Evolutionary conservation across 2,113 vertebrate genomes (phyloP).

Genomic region (Rhynchomys soricoides): DNA sequence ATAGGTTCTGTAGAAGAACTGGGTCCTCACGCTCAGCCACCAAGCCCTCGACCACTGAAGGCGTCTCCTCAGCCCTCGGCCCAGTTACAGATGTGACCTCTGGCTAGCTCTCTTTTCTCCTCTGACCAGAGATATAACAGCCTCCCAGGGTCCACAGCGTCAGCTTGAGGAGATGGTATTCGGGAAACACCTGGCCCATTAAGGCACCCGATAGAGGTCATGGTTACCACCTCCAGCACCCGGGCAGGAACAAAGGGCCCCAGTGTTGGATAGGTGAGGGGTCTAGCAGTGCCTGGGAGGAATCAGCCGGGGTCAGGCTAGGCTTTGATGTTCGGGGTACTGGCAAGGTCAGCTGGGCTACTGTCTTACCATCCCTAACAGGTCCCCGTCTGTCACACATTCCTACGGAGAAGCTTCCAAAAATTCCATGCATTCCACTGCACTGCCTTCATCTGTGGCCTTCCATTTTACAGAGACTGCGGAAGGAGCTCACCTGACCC

Average conservation of each 20-base stretch:
- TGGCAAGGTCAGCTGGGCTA: neutral
- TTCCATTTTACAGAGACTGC: neutral
- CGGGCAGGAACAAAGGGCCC: neutral
- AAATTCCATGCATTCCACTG: constrained; percentile 66
- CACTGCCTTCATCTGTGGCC: neutral
- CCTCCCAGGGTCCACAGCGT: neutral
- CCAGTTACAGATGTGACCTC: neutral
- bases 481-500: neutral
- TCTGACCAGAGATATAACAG: neutral
- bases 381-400: constrained; percentile 56
- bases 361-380: neutral
- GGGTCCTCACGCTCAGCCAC: too few species aligned
- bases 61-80: neutral
- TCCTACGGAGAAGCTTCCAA: constrained; percentile 46
- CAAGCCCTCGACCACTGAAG: neutral
- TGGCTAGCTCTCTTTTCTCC: neutral
- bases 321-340: neutral
- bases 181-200: neutral
- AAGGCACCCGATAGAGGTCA: neutral
- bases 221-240: neutral
- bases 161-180: too few species aligned
- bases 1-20: neutral
- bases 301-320: neutral
- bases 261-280: neutral
- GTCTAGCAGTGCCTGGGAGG: neutral